These are phyloP conservation scores for Antheraea pernyi DNA, from an alignment of 1,140 invertebrate species.

Conservation along the genomic window DNA sequence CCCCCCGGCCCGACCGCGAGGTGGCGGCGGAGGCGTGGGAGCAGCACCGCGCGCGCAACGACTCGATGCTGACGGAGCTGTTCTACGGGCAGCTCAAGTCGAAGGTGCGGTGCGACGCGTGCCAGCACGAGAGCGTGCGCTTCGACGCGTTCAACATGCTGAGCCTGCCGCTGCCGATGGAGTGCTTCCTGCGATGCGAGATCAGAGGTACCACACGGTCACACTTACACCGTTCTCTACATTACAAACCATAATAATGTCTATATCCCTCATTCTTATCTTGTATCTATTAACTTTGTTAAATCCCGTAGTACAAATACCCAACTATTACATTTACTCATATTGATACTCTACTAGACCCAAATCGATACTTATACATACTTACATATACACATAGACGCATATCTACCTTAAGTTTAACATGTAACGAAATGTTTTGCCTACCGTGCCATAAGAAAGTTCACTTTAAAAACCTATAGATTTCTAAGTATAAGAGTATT, in stretches of 20 bases:
- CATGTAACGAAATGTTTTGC: no score
- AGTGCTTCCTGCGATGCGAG: slow-evolving; percentile 79
- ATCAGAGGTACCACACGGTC: slow-evolving; percentile 21
- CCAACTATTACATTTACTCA: slow-evolving; percentile 27
- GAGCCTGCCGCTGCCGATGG: slow-evolving; percentile 91
- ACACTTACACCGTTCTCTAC: no score
- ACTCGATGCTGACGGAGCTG: slow-evolving; percentile 92
- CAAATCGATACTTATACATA: no score
- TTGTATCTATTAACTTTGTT: no score
- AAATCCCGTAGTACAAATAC: no score
- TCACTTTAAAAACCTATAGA: no score
- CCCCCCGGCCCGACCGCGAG: slow-evolving; percentile 85
- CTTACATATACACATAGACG: no score
- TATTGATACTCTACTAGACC: no score
- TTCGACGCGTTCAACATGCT: slow-evolving; percentile 95
- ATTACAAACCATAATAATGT: background rate
- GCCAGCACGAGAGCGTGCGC: slow-evolving; percentile 88
- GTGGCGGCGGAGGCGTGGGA: slow-evolving; percentile 92
- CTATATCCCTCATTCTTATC: no score
- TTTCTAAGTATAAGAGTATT: no score
- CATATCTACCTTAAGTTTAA: no score
- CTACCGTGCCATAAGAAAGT: no score
- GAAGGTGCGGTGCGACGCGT: slow-evolving; percentile 88
- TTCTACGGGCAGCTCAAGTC: slow-evolving; percentile 96
- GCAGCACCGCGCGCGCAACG: slow-evolving; percentile 88